Base-by-base conservation (phyloP, 2,113 vertebrate species). In the Alouatta palliata region DNA sequence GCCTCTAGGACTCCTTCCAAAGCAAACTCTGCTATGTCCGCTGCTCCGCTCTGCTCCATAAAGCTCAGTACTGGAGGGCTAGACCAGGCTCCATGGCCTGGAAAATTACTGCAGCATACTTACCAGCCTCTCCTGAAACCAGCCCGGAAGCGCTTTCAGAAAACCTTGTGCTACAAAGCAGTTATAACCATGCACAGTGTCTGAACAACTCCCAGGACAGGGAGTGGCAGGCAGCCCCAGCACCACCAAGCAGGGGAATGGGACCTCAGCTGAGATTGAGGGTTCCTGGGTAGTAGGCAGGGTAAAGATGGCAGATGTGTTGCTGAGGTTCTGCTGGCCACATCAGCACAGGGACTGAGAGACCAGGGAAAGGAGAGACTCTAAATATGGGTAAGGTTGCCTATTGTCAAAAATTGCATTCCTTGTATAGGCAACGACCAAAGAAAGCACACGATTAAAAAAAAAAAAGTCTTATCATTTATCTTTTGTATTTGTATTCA, bases 61-160 rank as follows among this genome's bases (percentile, higher is more conserved):
- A 93, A 97, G 88, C 89, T 83, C 52, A 35, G 83, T 56, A 61
- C 23, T 54, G 43, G 0, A 6, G 70, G 82, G 97, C 14, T 61
- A 25, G 79, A 70, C 85, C 83, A 61, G 82, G 68, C 11, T 87
- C 70, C 61, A 58, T 35, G 87, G 83, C 76, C 87, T 89, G 97
- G 94, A 98, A 98, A 98, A 97, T 45, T 91, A 94, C 95, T 75
- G 68, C 96, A 79, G 21, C 20, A 12, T 70, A 49, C 52, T 90
- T 58, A 90, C 84, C 32, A 61, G 79, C 92, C 32, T 11, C 43
- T 87, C 94, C 94, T 94, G 94, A 97, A 92, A 91, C 64, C 64
- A 95, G 79, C 76, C 93, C 58, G 88, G 73, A 98, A 94, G 61
- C 91, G 97, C 81, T 94, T 97, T 97, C 97, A 97, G 96, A 27